These are phyloP conservation scores for Bombus difficillimus DNA, from an alignment of 1,140 invertebrate genomes.

Conservation along the genomic window DNA sequence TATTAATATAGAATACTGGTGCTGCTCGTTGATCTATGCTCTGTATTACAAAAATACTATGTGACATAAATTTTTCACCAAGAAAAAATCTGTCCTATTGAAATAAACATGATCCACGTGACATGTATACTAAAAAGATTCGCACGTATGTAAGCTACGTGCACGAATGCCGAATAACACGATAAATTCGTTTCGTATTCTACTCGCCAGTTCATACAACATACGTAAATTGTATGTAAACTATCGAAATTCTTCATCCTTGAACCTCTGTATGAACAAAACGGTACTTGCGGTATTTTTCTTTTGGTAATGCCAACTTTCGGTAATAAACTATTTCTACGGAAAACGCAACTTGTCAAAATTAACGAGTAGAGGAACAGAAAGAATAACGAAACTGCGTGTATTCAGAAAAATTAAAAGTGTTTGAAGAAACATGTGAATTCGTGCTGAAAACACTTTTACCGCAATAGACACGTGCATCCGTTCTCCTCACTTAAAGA, in stretches of 20 bases:
- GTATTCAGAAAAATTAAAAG: neutral
- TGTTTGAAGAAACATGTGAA: neutral
- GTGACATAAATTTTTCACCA: no score
- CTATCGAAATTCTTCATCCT: neutral
- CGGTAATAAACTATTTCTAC: no score
- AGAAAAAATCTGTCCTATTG: no score
- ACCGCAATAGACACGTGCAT: neutral
- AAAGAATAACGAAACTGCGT: neutral
- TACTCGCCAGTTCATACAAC: neutral
- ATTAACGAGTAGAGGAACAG: neutral
- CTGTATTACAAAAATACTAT: no score
- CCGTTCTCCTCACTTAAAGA: neutral
- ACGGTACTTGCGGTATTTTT: no score
- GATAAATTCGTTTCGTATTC: slow-evolving; percentile 25
- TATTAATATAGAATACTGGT: no score
- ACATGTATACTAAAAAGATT: neutral
- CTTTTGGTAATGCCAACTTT: no score
- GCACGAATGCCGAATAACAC: neutral
- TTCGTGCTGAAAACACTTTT: neutral
- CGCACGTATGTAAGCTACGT: neutral
- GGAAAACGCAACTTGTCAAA: no score
- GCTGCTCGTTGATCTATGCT: no score
- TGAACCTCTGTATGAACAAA: neutral
- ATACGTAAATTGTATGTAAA: neutral
- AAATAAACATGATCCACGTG: no score